Base-by-base conservation (phyloP, 2,797 vertebrate species). In the Scarus forsteni region DNA sequence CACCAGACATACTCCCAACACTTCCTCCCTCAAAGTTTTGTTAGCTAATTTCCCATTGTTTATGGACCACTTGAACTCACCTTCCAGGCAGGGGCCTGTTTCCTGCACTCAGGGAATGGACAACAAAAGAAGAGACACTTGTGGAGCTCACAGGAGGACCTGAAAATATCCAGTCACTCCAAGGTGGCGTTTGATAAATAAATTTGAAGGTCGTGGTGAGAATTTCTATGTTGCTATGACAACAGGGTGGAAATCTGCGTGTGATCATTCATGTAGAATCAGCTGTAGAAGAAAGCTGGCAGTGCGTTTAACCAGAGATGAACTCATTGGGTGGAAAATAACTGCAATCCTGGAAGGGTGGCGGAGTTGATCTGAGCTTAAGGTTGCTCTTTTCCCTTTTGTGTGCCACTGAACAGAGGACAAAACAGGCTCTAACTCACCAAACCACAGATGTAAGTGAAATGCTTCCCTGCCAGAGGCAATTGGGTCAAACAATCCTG, bases 1-100 rank as follows among this genome's bases (percentile, higher is more conserved):
- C 88, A 86, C 75, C 85, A 56, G 75, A 81, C 70, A 73, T 71
- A 74, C 87, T 82, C 80, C 85, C 84, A 50, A 56, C 75, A 75
- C 85, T 92, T 94, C 90, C 91, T 85, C 66, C 72, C 86, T 80
- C 66, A 86, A 70, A 73, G 80, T 51, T 76, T 77, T 86, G 78
- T 85, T 77, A 48, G 54, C 79, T 70, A 75, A 83, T 80, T 75
- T 81, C 59, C 75, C 72, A 88, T 93, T 93, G 90, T 93, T 91
- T 84, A 56, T 65, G 18, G 48, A 62, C 42, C 83, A 74, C 83
- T 89, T 85, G 79, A 80, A 86, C 61, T 73, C 70, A 46, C 64
- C 45, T 54, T 59, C 77, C 58, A 70, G 73, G 48, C 53, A 9
- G 34, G 34, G 60, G 62, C 60, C 79, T 66, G 66, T 89, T 92